Evolutionary conservation across 2,888 invertebrate species (phyloP).

Genomic region (Tenthredo amoena): DNA sequence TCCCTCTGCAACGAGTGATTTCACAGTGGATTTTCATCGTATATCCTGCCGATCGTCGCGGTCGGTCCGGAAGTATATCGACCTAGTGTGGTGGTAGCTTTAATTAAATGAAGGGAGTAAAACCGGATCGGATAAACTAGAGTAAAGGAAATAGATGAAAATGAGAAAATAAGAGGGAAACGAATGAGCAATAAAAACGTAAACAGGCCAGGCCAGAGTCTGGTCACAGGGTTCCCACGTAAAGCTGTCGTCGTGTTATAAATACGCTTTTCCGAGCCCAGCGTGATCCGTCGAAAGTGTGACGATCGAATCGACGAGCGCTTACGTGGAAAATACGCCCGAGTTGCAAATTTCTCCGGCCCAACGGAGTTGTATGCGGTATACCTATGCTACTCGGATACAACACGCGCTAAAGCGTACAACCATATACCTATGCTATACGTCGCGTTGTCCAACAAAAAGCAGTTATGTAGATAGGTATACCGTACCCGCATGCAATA

Average conservation of each 20-base stretch:
- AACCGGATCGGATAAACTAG: neutral
- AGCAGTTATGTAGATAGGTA: neutral
- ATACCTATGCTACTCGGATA: slow-evolving; percentile 13
- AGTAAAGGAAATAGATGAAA: neutral
- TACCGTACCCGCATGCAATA: neutral
- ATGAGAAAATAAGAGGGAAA: neutral
- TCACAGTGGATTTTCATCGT: neutral
- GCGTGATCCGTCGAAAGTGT: slow-evolving; percentile 41
- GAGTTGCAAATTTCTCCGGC: slow-evolving; percentile 61
- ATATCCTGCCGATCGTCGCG: neutral
- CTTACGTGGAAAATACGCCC: slow-evolving; percentile 65
- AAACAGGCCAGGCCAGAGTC: neutral
- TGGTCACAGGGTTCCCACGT: slow-evolving; percentile 7
- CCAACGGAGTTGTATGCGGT: slow-evolving; percentile 58
- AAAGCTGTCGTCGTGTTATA: slow-evolving; percentile 6
- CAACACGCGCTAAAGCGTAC: slow-evolving; percentile 5
- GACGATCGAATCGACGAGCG: slow-evolving; percentile 63
- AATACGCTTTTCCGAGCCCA: neutral
- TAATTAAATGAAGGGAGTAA: neutral
- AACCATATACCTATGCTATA: neutral
- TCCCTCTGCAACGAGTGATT: neutral
- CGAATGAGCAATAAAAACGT: neutral
- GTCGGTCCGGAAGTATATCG: neutral
- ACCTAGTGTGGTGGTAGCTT: neutral
- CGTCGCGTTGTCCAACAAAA: neutral